Conservation (phyloP, 1,140 invertebrate species). For the Leptinotarsa texana region DNA sequence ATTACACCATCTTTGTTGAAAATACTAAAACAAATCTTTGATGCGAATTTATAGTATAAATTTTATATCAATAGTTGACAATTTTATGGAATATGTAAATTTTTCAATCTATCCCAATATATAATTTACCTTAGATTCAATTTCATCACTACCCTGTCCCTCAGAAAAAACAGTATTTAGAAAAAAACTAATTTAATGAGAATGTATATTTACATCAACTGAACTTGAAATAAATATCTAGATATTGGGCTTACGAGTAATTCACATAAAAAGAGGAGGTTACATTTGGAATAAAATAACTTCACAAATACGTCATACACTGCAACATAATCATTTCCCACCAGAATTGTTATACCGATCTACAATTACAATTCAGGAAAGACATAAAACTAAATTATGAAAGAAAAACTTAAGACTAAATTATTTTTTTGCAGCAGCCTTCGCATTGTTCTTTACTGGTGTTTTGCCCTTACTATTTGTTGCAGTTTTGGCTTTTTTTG, state of each 20-base stretch:
- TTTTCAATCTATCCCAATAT: too few species aligned
- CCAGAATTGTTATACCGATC: not conserved
- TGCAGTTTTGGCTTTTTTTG: constrained; percentile 68
- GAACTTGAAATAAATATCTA: constrained; percentile 41
- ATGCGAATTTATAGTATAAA: too few species aligned
- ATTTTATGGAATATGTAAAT: too few species aligned
- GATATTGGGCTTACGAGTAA: constrained; percentile 14
- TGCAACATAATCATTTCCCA: constrained; percentile 16
- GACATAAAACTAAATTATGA: constrained; percentile 9
- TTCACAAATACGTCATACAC: constrained; percentile 21
- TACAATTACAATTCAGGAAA: not conserved
- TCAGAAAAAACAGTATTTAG: constrained; percentile 30
- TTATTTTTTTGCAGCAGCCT: constrained; percentile 47
- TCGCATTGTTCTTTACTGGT: constrained; percentile 58
- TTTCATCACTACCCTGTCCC: too few species aligned
- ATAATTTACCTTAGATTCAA: too few species aligned
- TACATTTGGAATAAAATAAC: constrained; percentile 25
- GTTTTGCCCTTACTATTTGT: constrained; percentile 63
- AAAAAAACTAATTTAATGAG: constrained; percentile 51
- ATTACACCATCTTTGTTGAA: too few species aligned
- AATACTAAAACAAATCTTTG: too few species aligned
- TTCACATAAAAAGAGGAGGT: constrained; percentile 32
- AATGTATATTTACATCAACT: constrained; percentile 50
- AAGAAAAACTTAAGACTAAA: constrained; percentile 20
- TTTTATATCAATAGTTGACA: too few species aligned